phyloP scores from a whole-genome alignment of 2,113 vertebrate genomes.

The Toxotes jaculatrix region DNA sequence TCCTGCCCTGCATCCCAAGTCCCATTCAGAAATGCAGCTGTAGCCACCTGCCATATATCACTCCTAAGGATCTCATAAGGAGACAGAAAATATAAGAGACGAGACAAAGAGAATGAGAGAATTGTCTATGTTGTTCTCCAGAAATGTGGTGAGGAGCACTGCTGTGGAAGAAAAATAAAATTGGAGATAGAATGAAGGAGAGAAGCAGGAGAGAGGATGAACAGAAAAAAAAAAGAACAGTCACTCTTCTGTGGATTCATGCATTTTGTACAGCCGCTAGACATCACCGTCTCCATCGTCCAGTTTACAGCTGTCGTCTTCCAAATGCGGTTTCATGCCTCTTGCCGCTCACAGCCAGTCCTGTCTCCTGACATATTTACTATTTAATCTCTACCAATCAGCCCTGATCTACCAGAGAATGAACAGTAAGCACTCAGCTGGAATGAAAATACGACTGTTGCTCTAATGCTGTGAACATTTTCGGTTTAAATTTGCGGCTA shows the following conservation, averaged over 20 bases:
- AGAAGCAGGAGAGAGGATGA: constrained; percentile 1
- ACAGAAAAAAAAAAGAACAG: constrained; percentile 30
- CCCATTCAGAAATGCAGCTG: constrained; percentile 27
- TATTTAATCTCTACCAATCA: constrained; percentile 75
- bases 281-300: constrained; percentile 53
- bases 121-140: constrained; percentile 29
- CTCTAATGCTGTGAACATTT: not conserved
- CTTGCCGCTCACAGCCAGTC: constrained; percentile 45
- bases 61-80: not conserved
- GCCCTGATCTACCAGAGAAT: constrained; percentile 48
- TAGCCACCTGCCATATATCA: constrained; percentile 21
- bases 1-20: constrained; percentile 27
- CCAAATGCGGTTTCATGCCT: constrained; percentile 75
- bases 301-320: constrained; percentile 76
- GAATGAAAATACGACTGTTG: constrained; percentile 28
- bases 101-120: constrained; percentile 66
- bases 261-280: constrained; percentile 74
- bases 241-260: constrained; percentile 69
- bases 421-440: constrained; percentile 26
- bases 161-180: constrained; percentile 5
- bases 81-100: constrained; percentile 16
- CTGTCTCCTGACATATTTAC: constrained; percentile 64
- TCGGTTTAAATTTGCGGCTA: constrained; percentile 18
- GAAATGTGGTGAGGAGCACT: constrained; percentile 7
- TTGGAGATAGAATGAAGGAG: not conserved